These are phyloP conservation scores for Lamellibrachia luymesi DNA, from an alignment of 1,140 invertebrate species.

Conservation along the genomic window DNA sequence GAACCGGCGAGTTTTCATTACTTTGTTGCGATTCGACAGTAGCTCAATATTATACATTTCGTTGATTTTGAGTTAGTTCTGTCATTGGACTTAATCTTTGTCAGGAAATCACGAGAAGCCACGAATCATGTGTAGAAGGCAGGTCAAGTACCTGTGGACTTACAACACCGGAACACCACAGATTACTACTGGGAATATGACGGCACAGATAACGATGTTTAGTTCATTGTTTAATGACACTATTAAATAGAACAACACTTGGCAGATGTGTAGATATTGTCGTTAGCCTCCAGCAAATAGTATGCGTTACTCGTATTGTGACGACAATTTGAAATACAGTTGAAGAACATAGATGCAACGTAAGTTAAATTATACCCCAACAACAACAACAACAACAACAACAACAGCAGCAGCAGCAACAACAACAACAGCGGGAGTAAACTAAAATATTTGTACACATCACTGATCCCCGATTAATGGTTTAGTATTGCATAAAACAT, in stretches of 20 bases:
- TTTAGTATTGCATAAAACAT: background rate
- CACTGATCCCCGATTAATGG: background rate
- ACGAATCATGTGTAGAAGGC: background rate
- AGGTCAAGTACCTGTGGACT: background rate
- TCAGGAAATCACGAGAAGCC: background rate
- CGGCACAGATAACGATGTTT: background rate
- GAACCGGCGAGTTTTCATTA: background rate
- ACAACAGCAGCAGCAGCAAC: no score
- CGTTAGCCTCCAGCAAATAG: background rate
- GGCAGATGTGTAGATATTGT: background rate
- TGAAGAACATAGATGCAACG: background rate
- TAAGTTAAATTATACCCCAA: background rate
- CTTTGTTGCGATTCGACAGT: background rate
- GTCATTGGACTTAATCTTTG: background rate
- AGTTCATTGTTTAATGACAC: background rate
- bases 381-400: no score
- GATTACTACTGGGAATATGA: background rate
- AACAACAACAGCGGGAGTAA: background rate
- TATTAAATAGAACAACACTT: background rate
- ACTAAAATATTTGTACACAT: background rate
- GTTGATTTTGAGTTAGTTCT: background rate
- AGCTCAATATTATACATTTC: background rate
- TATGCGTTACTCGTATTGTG: background rate
- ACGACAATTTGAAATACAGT: background rate
- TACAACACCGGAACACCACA: background rate